These are phyloP conservation scores for Aethina tumida DNA, from an alignment of 1,140 invertebrate genomes.

Conservation along the genomic window DNA sequence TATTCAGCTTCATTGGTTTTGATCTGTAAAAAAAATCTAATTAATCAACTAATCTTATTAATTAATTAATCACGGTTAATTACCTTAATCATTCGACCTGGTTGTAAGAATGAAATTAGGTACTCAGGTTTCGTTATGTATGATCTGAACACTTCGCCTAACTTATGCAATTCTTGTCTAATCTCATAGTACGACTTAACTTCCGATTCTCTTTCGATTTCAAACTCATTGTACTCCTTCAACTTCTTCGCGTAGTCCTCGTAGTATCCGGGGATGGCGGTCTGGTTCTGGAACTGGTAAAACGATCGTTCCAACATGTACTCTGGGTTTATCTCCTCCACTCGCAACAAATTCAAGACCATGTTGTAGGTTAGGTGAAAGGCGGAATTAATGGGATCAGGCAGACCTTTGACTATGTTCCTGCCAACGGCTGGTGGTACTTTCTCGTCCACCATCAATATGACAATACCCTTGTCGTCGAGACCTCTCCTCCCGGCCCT, in stretches of 20 bases:
- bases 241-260: conserved; percentile 69
- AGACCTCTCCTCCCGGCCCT: conserved; percentile 93
- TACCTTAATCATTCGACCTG: conserved; percentile 86
- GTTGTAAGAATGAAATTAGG: conserved; percentile 86
- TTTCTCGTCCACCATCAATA: conserved; percentile 97
- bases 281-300: conserved; percentile 98
- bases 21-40: conserved; percentile 46
- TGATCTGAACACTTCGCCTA: conserved; percentile 62
- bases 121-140: conserved; percentile 82
- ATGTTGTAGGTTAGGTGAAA: conserved; percentile 99
- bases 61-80: conserved; percentile 5
- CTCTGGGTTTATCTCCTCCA: conserved; percentile 99
- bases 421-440: conserved; percentile 71
- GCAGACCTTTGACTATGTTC: conserved; percentile 81
- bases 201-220: conserved; percentile 62
- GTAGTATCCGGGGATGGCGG: conserved; percentile 79
- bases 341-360: conserved; percentile 91
- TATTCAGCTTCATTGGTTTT: conserved; percentile 80
- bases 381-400: conserved; percentile 96
- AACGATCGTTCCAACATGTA: conserved; percentile 99
- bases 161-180: conserved; percentile 64
- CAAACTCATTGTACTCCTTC: conserved; percentile 50
- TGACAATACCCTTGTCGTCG: conserved; percentile 97
- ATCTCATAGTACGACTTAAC: conserved; percentile 80
- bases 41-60: conserved; percentile 9